phyloP scores from a whole-genome alignment of 2,797 vertebrate genomes.

The Masticophis lateralis region DNA sequence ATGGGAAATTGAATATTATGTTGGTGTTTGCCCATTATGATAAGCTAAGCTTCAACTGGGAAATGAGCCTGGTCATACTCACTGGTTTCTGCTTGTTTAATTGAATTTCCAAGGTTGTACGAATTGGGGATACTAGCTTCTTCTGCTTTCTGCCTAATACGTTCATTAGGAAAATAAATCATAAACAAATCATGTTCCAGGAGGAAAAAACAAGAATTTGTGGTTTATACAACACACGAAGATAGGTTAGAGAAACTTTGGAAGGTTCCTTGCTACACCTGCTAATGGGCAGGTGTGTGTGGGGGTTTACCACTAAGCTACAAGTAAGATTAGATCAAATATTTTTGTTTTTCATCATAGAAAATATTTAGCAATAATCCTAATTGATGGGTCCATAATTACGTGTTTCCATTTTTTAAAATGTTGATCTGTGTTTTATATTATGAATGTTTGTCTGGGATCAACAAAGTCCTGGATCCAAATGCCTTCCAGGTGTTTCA shows the following conservation, averaged over 20 bases:
- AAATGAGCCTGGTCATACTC: not conserved
- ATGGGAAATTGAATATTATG: constrained; percentile 59
- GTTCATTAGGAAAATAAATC: not conserved
- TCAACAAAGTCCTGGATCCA: not conserved
- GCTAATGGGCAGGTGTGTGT: not conserved
- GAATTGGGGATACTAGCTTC: not conserved
- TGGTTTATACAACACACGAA: not conserved
- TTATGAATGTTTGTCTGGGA: not conserved
- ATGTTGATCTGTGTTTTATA: not conserved
- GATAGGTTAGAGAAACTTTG: not conserved
- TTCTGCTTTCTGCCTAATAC: not conserved
- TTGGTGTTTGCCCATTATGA: not conserved
- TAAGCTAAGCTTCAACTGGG: not conserved
- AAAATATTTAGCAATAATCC: not conserved
- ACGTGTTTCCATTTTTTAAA: not conserved
- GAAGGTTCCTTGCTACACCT: not conserved
- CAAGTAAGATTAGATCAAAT: not conserved
- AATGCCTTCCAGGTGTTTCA: not conserved
- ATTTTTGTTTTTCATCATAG: not conserved
- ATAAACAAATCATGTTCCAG: not conserved
- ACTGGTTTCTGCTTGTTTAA: not conserved
- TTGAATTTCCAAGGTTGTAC: not conserved
- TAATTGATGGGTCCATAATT: not conserved
- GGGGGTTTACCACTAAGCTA: not conserved
- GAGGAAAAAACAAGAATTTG: not conserved